Evolutionary conservation across 1,140 invertebrate genomes (phyloP).

Genomic region (Antheraea pernyi): DNA sequence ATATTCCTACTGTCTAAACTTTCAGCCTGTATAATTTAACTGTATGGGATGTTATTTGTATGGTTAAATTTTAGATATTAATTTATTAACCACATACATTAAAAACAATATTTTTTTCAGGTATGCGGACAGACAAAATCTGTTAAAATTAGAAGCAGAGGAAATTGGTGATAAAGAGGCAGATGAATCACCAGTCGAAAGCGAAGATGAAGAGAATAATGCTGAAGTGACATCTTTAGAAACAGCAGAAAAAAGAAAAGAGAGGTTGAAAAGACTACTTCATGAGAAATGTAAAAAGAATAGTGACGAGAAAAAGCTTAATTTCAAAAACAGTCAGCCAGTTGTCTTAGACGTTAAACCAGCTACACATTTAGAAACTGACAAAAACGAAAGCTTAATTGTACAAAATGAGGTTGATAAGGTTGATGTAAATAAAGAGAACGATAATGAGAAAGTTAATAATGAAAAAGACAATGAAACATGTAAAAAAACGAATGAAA

Average conservation of each 20-base stretch:
- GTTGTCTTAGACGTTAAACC: not conserved
- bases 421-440: not conserved
- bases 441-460: not conserved
- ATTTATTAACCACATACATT: conserved; percentile 5
- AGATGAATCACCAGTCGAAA: conserved; percentile 64
- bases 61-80: not conserved
- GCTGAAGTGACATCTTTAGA: conserved; percentile 44
- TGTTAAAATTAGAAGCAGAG: conserved; percentile 58
- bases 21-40: no score
- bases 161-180: conserved; percentile 72
- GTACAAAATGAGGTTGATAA: not conserved
- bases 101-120: conserved; percentile 34
- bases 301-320: conserved; percentile 32
- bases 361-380: not conserved
- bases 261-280: conserved; percentile 50
- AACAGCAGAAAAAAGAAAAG: conserved; percentile 60
- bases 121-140: conserved; percentile 63
- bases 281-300: conserved; percentile 53
- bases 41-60: conserved; percentile 34
- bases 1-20: no score
- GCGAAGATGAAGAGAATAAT: conserved; percentile 53
- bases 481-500: not conserved
- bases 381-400: not conserved
- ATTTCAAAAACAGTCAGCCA: not conserved
- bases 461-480: not conserved